Base-by-base conservation (phyloP, 2,797 vertebrate genomes). In the Gambelia wislizenii region DNA sequence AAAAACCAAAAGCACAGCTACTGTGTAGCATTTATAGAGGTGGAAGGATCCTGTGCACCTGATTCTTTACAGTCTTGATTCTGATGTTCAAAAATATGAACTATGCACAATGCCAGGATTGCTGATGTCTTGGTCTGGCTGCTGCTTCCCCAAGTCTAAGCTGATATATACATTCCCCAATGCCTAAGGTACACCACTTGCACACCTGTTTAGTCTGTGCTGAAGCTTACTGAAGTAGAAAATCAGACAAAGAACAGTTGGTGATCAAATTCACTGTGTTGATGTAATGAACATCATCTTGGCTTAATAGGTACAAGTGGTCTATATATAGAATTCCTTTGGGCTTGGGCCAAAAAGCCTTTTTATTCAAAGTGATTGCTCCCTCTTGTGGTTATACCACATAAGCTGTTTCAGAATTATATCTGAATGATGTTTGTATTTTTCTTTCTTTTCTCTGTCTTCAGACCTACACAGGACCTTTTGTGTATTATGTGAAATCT, bases 391-490 rank as follows among this genome's bases (percentile, higher is more conserved):
- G 36, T 56, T 56, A 82, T 36, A 64, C 6, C 33, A 69, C 36
- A 3, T 77, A 42, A 75, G 44, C 27, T 69, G 6, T 67, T 79
- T 84, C 61, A 78, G 22, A 88, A 88, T 39, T 69, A 52, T 14
- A 5, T 56, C 7, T 77, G 59, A 67, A n/a, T 47, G 86, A 89
- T 89, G 72, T 91, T 83, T 90, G 87, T 93, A 93, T 94, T 92
- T 94, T 92, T 90, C 82, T 91, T 92, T 84, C 75, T 91, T 74
- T 89, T 83, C n/a, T 54, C 77, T 49, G 93, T 81, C 93, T 94
- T 81, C 86, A 99, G 99, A 99, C 99, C 87, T 99, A 99, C 96
- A 99, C 99, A 2, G 99, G 99, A 87, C 98, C 99, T 30, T 99
- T 99, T 83, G 99, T 99, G 91, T 99, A 99, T 97, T 98, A 98